These are phyloP conservation scores for Camponotus floridanus DNA, from an alignment of 1,140 invertebrate species.

Conservation along the genomic window DNA sequence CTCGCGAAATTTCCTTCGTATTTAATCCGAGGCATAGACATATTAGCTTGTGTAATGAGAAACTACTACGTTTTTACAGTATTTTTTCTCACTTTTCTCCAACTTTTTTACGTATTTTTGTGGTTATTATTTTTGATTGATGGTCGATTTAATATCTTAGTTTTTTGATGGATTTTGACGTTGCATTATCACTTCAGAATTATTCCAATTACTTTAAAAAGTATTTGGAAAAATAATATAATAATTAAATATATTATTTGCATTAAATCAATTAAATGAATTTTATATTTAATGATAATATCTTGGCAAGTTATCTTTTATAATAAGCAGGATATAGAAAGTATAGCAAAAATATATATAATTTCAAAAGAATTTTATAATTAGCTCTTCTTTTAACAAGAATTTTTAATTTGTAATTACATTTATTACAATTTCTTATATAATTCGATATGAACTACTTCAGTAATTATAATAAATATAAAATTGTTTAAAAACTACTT, in stretches of 20 bases:
- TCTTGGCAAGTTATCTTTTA: not conserved
- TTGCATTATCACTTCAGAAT: conserved; percentile 27
- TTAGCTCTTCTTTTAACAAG: not conserved
- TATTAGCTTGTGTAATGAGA: conserved; percentile 40
- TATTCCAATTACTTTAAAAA: not conserved
- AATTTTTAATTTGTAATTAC: conserved; percentile 25
- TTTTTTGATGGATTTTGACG: not conserved
- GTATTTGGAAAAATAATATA: not conserved
- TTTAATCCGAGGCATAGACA: conserved; percentile 41
- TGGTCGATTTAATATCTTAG: conserved; percentile 7
- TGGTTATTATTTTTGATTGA: conserved; percentile 24
- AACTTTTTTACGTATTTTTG: conserved; percentile 25
- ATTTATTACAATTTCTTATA: conserved; percentile 3
- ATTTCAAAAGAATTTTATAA: not conserved
- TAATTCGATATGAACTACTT: conserved; percentile 29
- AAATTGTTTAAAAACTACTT: not conserved
- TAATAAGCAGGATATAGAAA: not conserved
- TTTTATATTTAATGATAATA: not conserved
- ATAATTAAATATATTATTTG: conserved; percentile 4
- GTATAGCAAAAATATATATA: not conserved
- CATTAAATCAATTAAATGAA: not conserved
- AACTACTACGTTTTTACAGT: conserved; percentile 18
- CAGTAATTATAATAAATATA: conserved; percentile 21
- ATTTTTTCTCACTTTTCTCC: conserved; percentile 23
- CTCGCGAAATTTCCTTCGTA: conserved; percentile 47